Evolutionary conservation across 2,888 invertebrate genomes (phyloP), one percentile per base, ranked within the genome.

Genomic region (Hirudinaria manillensis): DNA sequence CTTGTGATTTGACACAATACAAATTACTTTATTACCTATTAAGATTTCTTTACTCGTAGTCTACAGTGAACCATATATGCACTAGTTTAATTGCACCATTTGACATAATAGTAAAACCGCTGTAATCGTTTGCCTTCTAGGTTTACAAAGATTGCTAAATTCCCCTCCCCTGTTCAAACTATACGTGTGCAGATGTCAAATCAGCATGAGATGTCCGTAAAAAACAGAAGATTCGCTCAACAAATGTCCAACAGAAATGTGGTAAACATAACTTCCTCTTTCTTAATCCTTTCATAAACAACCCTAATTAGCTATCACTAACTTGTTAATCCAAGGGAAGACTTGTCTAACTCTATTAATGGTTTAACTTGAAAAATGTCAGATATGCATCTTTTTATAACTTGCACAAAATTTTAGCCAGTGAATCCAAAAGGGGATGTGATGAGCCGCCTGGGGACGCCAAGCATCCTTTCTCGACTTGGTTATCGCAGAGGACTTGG

Each of bases 201-300:
- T 34, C 72, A 72, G 36, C 72, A 56, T 21, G 55, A 72, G 24
- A 56, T 56, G 21, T 55, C 72, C 0, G 61, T 36, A 21, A 72
- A 56, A 61, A 72, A 72, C 36, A 53, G 56, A 36, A 53, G 72
- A 7, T 56, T 72, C n/a, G 55, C 72, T 56, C 56, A 55, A 56
- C 72, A 72, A 56, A 72, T 72, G 72, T 53, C 72, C n/a, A 72
- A 72, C 72, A 61, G 72, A 34, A 53, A 53, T 6, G 36, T 45
- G 45, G 45, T 45, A 45, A 45, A 45, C n/a, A n/a, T 2, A 45
- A 45, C 36, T 36, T 36, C 3, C 3, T 36, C 16, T 45, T 45
- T 45, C 10, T 6, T n/a, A n/a, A n/a, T n/a, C n/a, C n/a, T 45
- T 2, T 45, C 45, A 45, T 45, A 10, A 45, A 6, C 13, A 45